Evolutionary conservation across 2,888 invertebrate species (phyloP), one percentile per base, ranked within the genome.

Genomic region (Taenaris catops): DNA sequence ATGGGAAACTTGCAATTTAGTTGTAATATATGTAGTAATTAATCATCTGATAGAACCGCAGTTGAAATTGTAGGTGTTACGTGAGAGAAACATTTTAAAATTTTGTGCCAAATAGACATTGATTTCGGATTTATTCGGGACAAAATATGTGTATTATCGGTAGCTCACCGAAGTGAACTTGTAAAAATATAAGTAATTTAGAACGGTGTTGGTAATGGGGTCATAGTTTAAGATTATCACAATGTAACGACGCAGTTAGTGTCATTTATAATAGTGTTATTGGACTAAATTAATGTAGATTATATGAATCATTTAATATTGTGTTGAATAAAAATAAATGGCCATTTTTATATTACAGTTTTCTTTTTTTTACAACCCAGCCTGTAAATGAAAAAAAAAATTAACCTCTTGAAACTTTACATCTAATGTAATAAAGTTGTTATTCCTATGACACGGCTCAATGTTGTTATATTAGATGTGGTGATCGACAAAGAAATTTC

Each of bases 101-200:
- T 83, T 81, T 83, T 84, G 86, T 86, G 78, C 81, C 83, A 80
- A 84, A 86, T 84, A 84, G 84, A 86, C 65, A 42, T 44, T 34
- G 41, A 41, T 33, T 51, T 46, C 38, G 54, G 50, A 64, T 81
- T 86, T 84, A 83, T 86, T 83, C 44, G 83, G 80, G 69, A 61
- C 84, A 83, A 74, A 81, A 81, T 83, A 74, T 31, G 20, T 60
- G 47, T 55, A n/a, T n/a, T n/a, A n/a, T 64, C 53, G 49, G 51
- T 18, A 53, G 53, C 70, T 74, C 71, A 74, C 73, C 75, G 72
- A 69, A 66, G 71, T 73, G 48, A 58, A 41, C 56, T 41, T 52
- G 52, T 55, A 49, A 55, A 55, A 41, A 48, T 53, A 53, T 51
- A 58, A 8, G 42, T 58, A 58, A 55, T 21, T 34, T 58, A 51